These are phyloP conservation scores for Idaea biselata DNA, from an alignment of 2,888 invertebrate genomes.

Conservation along the genomic window DNA sequence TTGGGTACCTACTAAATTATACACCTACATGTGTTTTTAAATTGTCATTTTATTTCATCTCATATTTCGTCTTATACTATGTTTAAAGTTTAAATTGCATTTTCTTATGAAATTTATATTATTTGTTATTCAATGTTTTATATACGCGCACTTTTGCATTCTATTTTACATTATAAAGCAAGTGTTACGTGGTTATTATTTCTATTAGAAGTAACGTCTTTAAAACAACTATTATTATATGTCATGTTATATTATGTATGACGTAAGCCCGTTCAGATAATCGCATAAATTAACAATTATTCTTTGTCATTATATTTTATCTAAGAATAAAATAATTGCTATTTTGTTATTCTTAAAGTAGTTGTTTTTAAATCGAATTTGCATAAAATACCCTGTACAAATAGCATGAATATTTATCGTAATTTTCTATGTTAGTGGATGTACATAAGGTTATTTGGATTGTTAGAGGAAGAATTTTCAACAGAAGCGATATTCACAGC, in stretches of 20 bases:
- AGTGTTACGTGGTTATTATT: neutral
- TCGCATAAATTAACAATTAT: constrained; percentile 30
- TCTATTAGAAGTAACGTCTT: neutral
- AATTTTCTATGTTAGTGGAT: neutral
- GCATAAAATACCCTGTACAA: constrained; percentile 19
- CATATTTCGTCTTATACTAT: neutral
- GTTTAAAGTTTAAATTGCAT: neutral
- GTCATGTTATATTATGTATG: constrained; percentile 19
- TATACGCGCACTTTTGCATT: neutral
- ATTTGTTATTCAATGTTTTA: neutral
- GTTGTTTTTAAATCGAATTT: constrained; percentile 28
- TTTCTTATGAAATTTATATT: neutral
- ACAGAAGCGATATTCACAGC: no score
- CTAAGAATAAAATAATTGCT: constrained; percentile 19
- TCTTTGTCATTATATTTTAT: constrained; percentile 33
- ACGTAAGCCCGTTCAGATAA: constrained; percentile 26
- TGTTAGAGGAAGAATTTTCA: no score
- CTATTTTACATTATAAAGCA: neutral
- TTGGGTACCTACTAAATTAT: no score
- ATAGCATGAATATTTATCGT: constrained; percentile 18
- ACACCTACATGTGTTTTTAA: neutral
- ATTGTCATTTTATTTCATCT: neutral
- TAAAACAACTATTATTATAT: neutral
- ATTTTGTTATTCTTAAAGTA: constrained; percentile 21
- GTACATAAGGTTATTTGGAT: no score